These are phyloP conservation scores for Thermophis baileyi DNA, from an alignment of 2,113 vertebrate genomes.

Conservation along the genomic window DNA sequence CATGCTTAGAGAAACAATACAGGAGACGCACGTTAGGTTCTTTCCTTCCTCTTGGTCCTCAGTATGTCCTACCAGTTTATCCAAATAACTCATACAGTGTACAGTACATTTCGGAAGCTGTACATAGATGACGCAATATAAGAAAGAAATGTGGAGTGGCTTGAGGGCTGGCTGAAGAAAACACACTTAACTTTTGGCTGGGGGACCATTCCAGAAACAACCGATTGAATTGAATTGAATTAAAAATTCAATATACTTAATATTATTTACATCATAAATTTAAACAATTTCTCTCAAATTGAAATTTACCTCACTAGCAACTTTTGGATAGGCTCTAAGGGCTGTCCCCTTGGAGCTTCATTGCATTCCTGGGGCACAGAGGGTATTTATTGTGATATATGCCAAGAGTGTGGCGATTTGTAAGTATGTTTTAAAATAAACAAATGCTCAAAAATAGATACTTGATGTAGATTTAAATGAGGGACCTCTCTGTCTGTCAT, in stretches of 20 bases:
- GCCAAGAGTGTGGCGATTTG: neutral
- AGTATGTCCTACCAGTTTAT: neutral
- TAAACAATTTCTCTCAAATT: neutral
- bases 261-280: neutral
- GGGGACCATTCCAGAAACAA: neutral
- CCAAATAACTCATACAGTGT: neutral
- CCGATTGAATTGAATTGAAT: neutral
- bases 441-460: neutral
- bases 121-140: neutral
- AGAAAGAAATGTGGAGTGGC: neutral
- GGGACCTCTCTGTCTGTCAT: neutral
- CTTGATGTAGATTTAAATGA: neutral
- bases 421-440: neutral
- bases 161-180: neutral
- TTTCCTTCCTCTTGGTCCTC: neutral
- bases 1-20: neutral
- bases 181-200: neutral
- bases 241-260: neutral
- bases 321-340: neutral
- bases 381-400: neutral
- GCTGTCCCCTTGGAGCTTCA: neutral
- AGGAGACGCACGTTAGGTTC: neutral
- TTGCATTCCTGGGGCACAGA: neutral
- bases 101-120: neutral
- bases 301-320: neutral